These are phyloP conservation scores for Pagetopsis macropterus DNA, from an alignment of 2,797 vertebrate species.

Conservation along the genomic window DNA sequence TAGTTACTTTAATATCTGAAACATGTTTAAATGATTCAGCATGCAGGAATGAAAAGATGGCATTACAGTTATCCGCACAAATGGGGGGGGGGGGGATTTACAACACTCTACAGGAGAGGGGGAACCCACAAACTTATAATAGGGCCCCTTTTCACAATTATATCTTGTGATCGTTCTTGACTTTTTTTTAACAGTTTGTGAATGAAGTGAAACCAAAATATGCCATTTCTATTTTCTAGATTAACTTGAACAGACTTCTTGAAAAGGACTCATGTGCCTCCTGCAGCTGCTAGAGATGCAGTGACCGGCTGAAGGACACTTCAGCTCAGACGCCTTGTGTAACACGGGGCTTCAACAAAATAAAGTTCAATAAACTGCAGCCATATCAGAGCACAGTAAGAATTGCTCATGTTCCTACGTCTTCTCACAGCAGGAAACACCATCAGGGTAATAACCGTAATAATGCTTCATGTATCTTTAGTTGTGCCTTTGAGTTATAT, in stretches of 20 bases:
- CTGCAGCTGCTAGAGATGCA: slow-evolving; percentile 3
- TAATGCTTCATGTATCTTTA: not conserved
- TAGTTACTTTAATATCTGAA: not conserved
- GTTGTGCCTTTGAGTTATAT: slow-evolving; percentile 10
- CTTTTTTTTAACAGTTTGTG: too few relatives aligned
- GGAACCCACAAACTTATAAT: too few relatives aligned
- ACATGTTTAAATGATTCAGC: not conserved
- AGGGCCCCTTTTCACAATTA: too few relatives aligned
- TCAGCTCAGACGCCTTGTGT: not conserved
- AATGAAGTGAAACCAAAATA: too few relatives aligned
- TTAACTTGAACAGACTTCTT: too few relatives aligned
- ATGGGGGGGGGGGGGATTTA: too few relatives aligned
- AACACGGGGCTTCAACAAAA: not conserved
- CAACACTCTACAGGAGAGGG: too few relatives aligned
- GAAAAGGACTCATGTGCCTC: not conserved
- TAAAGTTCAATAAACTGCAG: not conserved
- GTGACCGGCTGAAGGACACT: slow-evolving; percentile 1
- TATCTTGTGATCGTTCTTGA: too few relatives aligned
- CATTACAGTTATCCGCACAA: not conserved
- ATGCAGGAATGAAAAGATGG: not conserved
- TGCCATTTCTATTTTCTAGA: too few relatives aligned
- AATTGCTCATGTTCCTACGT: not conserved
- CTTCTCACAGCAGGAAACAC: not conserved
- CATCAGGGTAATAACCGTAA: not conserved
- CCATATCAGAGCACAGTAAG: not conserved